Percentiles rank a stretch among this genome's conserved stretches.
phyloP scores from a whole-genome alignment of 2,113 vertebrate species.

The Melanocharis versteri region DNA sequence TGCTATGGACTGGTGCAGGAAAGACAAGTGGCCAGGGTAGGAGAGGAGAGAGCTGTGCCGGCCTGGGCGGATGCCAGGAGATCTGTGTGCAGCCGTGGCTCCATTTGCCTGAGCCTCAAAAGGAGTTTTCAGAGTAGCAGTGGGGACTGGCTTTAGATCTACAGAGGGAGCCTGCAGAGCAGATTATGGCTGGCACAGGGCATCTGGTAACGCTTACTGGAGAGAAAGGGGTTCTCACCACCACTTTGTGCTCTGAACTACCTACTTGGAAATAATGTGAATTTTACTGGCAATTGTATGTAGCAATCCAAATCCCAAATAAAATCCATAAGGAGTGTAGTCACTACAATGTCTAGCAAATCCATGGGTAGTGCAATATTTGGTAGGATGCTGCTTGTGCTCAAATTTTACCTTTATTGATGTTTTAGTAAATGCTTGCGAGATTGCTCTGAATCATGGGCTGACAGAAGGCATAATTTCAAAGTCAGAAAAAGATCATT shows the following conservation, averaged over 20 bases:
- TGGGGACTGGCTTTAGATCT: not conserved
- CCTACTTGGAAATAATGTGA: not conserved
- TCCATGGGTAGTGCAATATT: not conserved
- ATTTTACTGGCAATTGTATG: not conserved
- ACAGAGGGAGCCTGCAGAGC: not conserved
- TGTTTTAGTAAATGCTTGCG: not conserved
- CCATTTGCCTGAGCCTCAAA: not conserved
- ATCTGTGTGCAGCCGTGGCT: not conserved
- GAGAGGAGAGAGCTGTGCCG: not conserved
- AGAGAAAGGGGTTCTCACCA: not conserved
- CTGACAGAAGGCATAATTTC: not conserved
- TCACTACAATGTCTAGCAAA: not conserved
- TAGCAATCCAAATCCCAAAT: not conserved
- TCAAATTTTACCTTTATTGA: not conserved
- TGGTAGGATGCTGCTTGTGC: not conserved
- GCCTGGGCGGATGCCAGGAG: not conserved
- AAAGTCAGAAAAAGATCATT: not conserved
- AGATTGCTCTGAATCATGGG: not conserved
- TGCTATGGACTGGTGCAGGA: not conserved
- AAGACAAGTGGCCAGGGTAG: not conserved
- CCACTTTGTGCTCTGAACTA: not conserved
- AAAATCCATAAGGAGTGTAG: not conserved
- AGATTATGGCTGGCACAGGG: not conserved
- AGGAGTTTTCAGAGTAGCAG: not conserved
- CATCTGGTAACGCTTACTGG: fast-evolving